A percentile compares a stretch with the other conserved stretches of the same genome.
These are phyloP conservation scores for Pachycephala philippinensis DNA, from an alignment of 2,113 vertebrate species.

Conservation along the genomic window DNA sequence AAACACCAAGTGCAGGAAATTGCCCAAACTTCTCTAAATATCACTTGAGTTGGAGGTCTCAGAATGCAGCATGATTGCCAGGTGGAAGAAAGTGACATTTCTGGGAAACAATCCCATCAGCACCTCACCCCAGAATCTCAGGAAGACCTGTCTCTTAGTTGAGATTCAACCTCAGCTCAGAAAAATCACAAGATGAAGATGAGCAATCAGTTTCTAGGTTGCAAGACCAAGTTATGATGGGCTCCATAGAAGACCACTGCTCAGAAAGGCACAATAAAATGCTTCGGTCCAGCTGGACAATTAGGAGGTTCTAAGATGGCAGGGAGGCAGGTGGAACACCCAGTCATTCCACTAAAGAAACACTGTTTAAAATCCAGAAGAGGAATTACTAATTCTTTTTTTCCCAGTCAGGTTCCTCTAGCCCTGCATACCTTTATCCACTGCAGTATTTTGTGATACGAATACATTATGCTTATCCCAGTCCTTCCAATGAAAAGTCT, in stretches of 20 bases:
- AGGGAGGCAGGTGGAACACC: not conserved
- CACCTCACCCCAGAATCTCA: not conserved
- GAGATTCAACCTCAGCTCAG: not conserved
- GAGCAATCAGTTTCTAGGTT: not conserved
- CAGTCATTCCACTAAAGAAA: not conserved
- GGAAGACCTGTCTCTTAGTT: not conserved
- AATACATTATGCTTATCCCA: constrained; percentile 86
- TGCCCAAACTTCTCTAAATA: not conserved
- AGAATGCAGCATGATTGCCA: not conserved
- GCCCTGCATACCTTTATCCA: constrained; percentile 85
- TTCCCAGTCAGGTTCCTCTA: not conserved
- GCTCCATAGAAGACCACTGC: not conserved
- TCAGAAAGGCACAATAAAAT: not conserved
- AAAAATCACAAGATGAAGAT: not conserved
- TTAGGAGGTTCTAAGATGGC: not conserved
- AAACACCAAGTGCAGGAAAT: not conserved
- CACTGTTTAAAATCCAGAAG: not conserved
- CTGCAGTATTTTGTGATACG: constrained; percentile 81
- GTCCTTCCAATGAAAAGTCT: constrained; percentile 81
- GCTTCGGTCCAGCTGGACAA: not conserved
- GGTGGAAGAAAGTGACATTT: not conserved
- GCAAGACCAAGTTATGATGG: not conserved
- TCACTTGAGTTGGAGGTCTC: not conserved
- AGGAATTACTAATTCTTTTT: not conserved
- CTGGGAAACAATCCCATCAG: not conserved